Evolutionary conservation across 1,140 invertebrate genomes (phyloP).

Genomic region (Hesperophylax magnus): DNA sequence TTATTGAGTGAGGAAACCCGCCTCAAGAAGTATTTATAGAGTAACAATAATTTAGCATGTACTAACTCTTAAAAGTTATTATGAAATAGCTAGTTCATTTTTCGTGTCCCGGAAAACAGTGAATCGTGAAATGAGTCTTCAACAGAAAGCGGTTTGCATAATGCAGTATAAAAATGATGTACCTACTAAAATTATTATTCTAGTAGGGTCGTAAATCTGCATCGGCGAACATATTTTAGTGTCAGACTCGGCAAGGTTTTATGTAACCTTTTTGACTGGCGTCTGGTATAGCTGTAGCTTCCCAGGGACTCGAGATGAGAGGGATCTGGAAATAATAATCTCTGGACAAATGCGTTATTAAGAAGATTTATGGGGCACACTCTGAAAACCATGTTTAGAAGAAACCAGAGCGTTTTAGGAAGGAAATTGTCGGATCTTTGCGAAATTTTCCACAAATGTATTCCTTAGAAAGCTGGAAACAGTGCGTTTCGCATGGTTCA

Average conservation of each 20-base stretch:
- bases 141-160: too few species aligned
- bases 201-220: background rate
- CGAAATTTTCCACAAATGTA: background rate
- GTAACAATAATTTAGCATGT: too few species aligned
- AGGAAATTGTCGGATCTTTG: conserved; percentile 8
- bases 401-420: conserved; percentile 3
- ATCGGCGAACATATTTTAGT: background rate
- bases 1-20: too few species aligned
- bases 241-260: background rate
- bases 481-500: too few species aligned
- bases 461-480: background rate
- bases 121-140: too few species aligned
- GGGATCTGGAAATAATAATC: background rate
- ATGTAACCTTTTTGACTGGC: background rate
- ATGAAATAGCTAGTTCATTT: too few species aligned
- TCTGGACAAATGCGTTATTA: conserved; percentile 13
- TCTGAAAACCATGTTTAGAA: conserved; percentile 21
- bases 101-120: too few species aligned
- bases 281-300: conserved; percentile 20
- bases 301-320: background rate
- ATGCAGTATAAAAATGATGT: too few species aligned
- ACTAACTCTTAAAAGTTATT: too few species aligned
- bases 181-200: background rate
- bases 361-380: conserved; percentile 21
- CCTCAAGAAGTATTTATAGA: too few species aligned